Evolutionary conservation across 1,140 invertebrate species (phyloP).

Genomic region (Drepana arcuata): DNA sequence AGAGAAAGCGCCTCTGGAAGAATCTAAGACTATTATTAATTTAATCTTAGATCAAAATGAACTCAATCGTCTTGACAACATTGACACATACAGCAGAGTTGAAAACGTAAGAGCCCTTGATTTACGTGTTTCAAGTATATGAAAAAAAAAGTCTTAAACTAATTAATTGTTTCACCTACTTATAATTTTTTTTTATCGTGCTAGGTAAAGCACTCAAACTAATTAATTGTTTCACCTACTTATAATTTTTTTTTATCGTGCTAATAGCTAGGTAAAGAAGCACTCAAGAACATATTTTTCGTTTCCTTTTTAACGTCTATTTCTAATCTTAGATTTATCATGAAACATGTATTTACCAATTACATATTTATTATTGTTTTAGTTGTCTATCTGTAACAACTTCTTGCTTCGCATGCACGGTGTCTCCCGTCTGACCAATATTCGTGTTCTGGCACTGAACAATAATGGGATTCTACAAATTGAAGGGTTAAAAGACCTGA

Average conservation of each 20-base stretch:
- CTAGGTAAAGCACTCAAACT: too few relatives aligned
- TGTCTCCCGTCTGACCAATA: conserved; percentile 82
- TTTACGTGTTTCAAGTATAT: conserved; percentile 5
- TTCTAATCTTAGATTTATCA: too few relatives aligned
- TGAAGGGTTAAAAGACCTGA: conserved; percentile 89
- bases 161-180: too few relatives aligned
- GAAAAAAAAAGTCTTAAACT: too few relatives aligned
- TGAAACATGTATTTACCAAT: too few relatives aligned
- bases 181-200: too few relatives aligned
- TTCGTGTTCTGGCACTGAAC: conserved; percentile 86
- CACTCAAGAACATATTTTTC: too few relatives aligned
- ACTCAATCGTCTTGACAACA: conserved; percentile 87
- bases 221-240: too few relatives aligned
- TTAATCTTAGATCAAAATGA: conserved; percentile 91
- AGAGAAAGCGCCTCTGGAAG: conserved; percentile 76
- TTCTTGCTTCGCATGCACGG: conserved; percentile 90
- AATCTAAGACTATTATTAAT: conserved; percentile 78
- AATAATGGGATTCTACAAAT: conserved; percentile 91
- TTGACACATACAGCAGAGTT: conserved; percentile 85
- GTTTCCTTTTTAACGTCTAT: too few relatives aligned
- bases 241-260: too few relatives aligned
- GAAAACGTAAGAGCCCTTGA: conserved; percentile 78
- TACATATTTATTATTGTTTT: too few relatives aligned
- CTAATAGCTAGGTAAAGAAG: too few relatives aligned
- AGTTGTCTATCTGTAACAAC: conserved; percentile 89